Evolutionary conservation across 2,797 vertebrate genomes (phyloP).

Genomic region (Picus viridis): DNA sequence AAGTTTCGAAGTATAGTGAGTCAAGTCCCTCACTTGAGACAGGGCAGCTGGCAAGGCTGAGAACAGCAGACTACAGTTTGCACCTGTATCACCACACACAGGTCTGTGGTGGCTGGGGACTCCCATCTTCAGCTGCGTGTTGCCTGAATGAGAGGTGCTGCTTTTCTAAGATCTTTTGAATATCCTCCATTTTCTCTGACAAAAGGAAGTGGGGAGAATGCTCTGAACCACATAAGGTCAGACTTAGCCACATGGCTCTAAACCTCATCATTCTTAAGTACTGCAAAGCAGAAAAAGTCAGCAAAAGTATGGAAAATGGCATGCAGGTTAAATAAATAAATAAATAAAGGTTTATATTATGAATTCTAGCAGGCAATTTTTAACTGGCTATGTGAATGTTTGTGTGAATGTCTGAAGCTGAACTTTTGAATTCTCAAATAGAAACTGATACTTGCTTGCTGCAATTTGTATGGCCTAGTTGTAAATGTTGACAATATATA

Average conservation of each 20-base stretch:
- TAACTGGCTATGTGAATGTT: background rate
- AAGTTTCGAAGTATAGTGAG: background rate
- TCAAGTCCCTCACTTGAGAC: background rate
- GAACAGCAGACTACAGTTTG: background rate
- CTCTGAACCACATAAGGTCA: background rate
- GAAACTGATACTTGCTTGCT: background rate
- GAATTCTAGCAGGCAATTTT: background rate
- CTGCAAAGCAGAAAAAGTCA: background rate
- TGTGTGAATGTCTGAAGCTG: background rate
- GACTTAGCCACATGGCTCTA: background rate
- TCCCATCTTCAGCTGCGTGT: rapidly evolving
- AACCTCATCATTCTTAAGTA: background rate
- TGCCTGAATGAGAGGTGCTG: background rate
- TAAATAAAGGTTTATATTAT: background rate
- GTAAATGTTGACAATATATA: background rate
- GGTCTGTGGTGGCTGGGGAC: background rate
- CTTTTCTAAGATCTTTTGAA: background rate
- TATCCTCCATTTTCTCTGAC: background rate
- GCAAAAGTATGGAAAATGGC: background rate
- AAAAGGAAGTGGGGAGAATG: background rate
- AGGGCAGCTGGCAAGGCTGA: background rate
- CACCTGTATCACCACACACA: background rate
- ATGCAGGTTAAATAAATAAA: background rate
- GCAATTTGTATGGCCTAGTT: background rate
- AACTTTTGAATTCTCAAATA: constrained; percentile 13